Conservation (phyloP, 2,888 invertebrate species). For the Troglohyphantes excavatus region DNA sequence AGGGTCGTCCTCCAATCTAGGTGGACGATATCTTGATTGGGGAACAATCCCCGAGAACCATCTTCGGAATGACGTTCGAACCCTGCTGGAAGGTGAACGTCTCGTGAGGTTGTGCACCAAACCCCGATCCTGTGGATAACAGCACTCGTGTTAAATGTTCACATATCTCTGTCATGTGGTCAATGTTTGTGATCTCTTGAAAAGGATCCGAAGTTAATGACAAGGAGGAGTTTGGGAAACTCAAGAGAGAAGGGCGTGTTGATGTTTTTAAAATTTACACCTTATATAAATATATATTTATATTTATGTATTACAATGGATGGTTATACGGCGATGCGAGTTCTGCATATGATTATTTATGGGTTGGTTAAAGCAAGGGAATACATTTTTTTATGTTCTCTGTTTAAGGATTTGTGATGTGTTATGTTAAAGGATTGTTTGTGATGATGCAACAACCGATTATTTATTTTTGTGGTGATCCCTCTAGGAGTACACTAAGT, state of each 20-base stretch:
- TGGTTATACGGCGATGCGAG: no score
- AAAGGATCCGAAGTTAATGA: neutral
- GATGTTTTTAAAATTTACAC: slow-evolving; percentile 6
- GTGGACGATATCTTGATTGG: slow-evolving; percentile 33
- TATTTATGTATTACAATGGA: neutral
- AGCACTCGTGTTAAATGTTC: slow-evolving; percentile 28
- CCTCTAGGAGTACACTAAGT: no score
- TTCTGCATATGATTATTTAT: no score
- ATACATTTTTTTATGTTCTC: no score
- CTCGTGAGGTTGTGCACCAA: neutral
- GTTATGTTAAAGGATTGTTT: no score
- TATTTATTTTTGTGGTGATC: no score
- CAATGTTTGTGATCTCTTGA: neutral
- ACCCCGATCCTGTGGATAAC: neutral
- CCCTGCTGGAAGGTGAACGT: neutral
- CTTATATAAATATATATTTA: slow-evolving; percentile 8
- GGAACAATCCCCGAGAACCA: neutral
- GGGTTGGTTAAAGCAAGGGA: no score
- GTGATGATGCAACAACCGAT: no score
- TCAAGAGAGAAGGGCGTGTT: neutral
- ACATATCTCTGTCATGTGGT: slow-evolving; percentile 12
- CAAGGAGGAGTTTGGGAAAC: neutral
- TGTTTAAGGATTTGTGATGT: no score
- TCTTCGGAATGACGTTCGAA: neutral
- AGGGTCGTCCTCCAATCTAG: slow-evolving; percentile 27